Base-by-base conservation (phyloP, 2,113 vertebrate genomes). In the Limanda limanda region DNA sequence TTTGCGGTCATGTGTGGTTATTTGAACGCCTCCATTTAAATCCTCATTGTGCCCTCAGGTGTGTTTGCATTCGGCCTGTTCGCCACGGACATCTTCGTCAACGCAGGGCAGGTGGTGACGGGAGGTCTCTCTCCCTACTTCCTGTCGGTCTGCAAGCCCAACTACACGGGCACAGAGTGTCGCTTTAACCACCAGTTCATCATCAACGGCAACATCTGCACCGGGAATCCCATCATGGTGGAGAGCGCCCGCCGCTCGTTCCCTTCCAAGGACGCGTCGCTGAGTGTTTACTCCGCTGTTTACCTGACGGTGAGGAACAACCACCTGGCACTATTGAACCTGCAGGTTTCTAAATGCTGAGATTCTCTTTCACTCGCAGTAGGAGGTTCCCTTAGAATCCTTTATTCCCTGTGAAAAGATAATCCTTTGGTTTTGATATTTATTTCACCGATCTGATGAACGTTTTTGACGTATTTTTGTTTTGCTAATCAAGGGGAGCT, bases 81-180 rank as follows among this genome's bases (percentile, higher is more conserved):
- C 93, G 97, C 97, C 84, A 99, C 98, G 4, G 97, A 99, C 92
- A 99, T 99, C 94, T 99, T 99, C 88, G 97, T 98, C 86, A 99
- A 99, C 0, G 97, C 97, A 0, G 97, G 98, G 76, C 98, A 99
- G 93, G 96, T 99, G 74, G 98, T 98, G 90, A 99, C 97, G 0
- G 97, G 98, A 9, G 97, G 97, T 82, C 94, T 99, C 59, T 95
- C 98, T 5, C 97, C 98, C 0, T 99, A 97, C 94, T 99, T 99
- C 92, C 94, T 99, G 89, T 97, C 95, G 0, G 96, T 98, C 31
- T 99, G 98, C 91, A 98, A 98, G 83, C 98, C 98, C 35, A 99
- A 99, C 93, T 99, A 98, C 90, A 99, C 97, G 3, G 96, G 96
- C 48, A 89, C 94, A 0, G 97, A 98, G 86, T 99, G 98, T 74